These are phyloP conservation scores for Eptatretus burgeri DNA, from an alignment of 2,113 vertebrate genomes.

Conservation along the genomic window DNA sequence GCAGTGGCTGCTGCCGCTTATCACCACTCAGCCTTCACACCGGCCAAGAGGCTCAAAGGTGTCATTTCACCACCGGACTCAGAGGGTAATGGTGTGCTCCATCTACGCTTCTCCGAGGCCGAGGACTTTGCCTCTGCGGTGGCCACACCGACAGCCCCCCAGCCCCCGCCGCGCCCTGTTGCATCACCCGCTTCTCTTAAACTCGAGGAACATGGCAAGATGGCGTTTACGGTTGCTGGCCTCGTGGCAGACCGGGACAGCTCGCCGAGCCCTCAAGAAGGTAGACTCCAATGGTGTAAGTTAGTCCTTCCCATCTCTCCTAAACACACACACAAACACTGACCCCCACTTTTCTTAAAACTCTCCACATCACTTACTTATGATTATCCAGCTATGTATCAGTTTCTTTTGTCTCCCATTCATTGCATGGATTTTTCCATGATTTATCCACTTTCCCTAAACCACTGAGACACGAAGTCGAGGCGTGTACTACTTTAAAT, in stretches of 20 bases:
- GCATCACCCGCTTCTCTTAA: constrained; percentile 76
- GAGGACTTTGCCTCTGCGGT: constrained; percentile 98
- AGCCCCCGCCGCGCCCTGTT: constrained; percentile 41
- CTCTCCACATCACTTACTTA: too few relatives aligned
- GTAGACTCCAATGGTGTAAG: constrained; percentile 88
- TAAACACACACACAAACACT: too few relatives aligned
- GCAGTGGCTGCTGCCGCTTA: constrained; percentile 84
- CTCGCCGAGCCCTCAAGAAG: constrained; percentile 78
- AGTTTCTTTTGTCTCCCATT: too few relatives aligned
- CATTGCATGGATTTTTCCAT: too few relatives aligned
- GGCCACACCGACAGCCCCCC: constrained; percentile 21
- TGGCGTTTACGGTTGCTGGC: constrained; percentile 90
- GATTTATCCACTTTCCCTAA: too few relatives aligned
- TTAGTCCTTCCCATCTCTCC: constrained; percentile 11
- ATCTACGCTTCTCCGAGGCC: constrained; percentile 88
- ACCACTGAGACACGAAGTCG: too few relatives aligned
- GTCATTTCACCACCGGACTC: constrained; percentile 22
- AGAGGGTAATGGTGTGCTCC: constrained; percentile 19
- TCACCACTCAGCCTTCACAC: constrained; percentile 92
- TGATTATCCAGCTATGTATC: too few relatives aligned
- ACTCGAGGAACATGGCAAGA: constrained; percentile 74
- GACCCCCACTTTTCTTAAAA: too few relatives aligned
- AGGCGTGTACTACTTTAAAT: too few relatives aligned
- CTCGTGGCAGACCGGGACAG: constrained; percentile 92
- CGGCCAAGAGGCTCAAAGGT: constrained; percentile 89